Evolutionary conservation across 1,140 invertebrate genomes (phyloP), one percentile per base, ranked within the genome.

Genomic region (Diabrotica virgifera): DNA sequence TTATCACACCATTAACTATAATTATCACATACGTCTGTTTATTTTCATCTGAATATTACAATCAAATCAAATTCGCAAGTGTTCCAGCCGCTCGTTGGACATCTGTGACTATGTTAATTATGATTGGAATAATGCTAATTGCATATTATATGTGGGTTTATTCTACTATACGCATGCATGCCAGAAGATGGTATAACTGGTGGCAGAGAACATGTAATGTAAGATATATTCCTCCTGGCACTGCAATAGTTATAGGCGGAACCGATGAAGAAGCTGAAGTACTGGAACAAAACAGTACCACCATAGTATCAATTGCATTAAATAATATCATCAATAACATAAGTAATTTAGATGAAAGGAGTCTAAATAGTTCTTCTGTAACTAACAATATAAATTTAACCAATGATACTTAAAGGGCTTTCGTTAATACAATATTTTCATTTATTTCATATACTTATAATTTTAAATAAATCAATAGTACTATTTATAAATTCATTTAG

Each of bases 181-280:
- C 82, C 36, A 75, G 77, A 64, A 73, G 81, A 57, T 84, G 82
- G 82, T 83, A 81, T 66, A 79, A 80, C 61, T 84, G 82, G 81
- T 83, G 82, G 82, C 82, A 83, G 67, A 80, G 80, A 52, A 80
- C 80, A 37, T 83, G 76, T 62, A 73, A 77, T 40, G 82, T 84
- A 38, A 79, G 71, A 58, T 72, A 75, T 64, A 73, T 75, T 40
- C 67, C 73, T n/a, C 67, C 72, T 9, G 71, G 64, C 60, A 63
- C 60, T 5, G 62, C 64, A n/a, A 63, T 0, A 36, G 10, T 36
- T 40, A 8, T 36, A 35, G 24, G 24, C 1, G 24, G 24, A 24
- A 24, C 24, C 24, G 24, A 24, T 24, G 24, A 24, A 24, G 24
- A 24, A 24, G 24, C 4, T 24, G 24, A 24, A 24, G 24, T 24